Evolutionary conservation across 2,113 vertebrate genomes (phyloP).

Genomic region (Triplophysa tibetana): DNA sequence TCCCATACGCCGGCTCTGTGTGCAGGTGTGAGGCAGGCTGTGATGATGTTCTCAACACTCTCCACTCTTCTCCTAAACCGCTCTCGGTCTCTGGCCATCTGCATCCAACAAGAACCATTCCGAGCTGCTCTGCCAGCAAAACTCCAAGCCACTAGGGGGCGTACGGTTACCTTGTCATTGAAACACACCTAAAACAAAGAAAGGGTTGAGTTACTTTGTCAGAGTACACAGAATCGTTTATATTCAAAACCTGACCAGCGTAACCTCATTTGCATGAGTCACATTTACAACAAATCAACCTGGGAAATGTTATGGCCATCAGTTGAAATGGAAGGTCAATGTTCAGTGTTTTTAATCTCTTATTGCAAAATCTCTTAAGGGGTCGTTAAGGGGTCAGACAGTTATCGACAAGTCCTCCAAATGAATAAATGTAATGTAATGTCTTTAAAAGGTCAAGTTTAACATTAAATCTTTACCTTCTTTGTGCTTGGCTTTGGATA

Average conservation of each 20-base stretch:
- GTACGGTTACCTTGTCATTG: conserved; percentile 41
- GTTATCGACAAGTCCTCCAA: too few species aligned
- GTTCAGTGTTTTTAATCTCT: too few species aligned
- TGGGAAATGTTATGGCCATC: not conserved
- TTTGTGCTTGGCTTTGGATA: not conserved
- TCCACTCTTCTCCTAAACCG: conserved; percentile 56
- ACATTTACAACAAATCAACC: not conserved
- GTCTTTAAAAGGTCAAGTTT: too few species aligned
- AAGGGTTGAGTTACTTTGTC: not conserved
- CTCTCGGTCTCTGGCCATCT: conserved; percentile 54
- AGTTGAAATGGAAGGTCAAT: not conserved
- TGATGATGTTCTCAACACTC: conserved; percentile 21
- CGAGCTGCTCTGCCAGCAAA: conserved; percentile 44
- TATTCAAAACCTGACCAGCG: not conserved
- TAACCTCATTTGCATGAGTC: not conserved
- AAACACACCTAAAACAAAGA: conserved; percentile 53
- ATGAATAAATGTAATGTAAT: too few species aligned
- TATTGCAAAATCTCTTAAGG: too few species aligned
- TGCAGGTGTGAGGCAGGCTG: conserved; percentile 41
- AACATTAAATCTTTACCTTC: conserved; percentile 36
- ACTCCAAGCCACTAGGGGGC: conserved; percentile 46
- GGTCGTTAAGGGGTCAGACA: too few species aligned
- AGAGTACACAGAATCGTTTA: not conserved
- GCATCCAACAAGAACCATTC: conserved; percentile 56
- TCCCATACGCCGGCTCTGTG: conserved; percentile 53